Conservation (phyloP, 2,113 vertebrate species). For the Misgurnus mizolepis region DNA sequence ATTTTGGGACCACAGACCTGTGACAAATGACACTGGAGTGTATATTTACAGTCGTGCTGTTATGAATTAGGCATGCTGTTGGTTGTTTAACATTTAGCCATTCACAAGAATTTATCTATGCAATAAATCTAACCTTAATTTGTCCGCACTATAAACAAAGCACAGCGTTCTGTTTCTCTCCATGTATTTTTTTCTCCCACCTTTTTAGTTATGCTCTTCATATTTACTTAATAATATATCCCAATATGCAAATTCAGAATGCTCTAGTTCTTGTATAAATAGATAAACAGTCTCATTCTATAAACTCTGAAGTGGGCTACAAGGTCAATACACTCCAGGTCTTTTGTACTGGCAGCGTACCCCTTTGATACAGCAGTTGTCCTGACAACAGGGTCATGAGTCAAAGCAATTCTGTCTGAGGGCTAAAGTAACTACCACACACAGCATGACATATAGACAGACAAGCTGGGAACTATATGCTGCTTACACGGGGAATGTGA, state of each 20-base stretch:
- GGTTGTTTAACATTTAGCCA: not conserved
- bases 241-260: not conserved
- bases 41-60: slow-evolving; percentile 27
- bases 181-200: not conserved
- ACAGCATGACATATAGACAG: not conserved
- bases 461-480: not conserved
- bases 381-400: slow-evolving; percentile 67
- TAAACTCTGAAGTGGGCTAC: slow-evolving; percentile 73
- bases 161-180: not conserved
- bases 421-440: slow-evolving; percentile 47
- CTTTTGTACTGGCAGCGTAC: slow-evolving; percentile 69
- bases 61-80: slow-evolving; percentile 16
- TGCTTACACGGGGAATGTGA: not conserved
- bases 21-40: slow-evolving; percentile 10
- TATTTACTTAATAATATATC: not conserved
- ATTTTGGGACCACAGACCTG: slow-evolving; percentile 2
- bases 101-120: not conserved
- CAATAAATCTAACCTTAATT: not conserved
- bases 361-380: slow-evolving; percentile 51
- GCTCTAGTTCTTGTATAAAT: slow-evolving; percentile 26
- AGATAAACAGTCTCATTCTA: slow-evolving; percentile 18
- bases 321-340: slow-evolving; percentile 58
- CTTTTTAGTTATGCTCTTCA: not conserved
- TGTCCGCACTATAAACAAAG: not conserved
- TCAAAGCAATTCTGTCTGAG: slow-evolving; percentile 62